Evolutionary conservation across 2,113 vertebrate species (phyloP), one percentile per base, ranked within the genome.

Genomic region (Psophia crepitans): DNA sequence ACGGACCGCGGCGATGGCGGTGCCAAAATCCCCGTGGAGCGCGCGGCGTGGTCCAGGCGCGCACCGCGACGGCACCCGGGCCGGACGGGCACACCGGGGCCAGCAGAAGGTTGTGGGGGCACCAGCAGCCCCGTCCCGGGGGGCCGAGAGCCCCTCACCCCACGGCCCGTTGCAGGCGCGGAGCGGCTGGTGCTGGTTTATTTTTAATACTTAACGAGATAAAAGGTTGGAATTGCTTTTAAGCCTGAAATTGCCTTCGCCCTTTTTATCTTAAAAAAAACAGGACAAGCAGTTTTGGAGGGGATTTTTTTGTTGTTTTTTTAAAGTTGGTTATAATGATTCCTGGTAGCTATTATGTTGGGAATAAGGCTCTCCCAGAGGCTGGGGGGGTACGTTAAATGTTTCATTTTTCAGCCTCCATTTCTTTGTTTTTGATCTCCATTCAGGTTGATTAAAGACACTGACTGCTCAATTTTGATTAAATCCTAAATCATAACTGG

Each of bases 401-500:
- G 61, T 37, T 54, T 91, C 81, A 84, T 73, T 66, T 88, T 73
- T 69, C 74, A 15, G 78, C 49, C 89, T 85, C 81, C 8, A 0
- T 73, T 80, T 79, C 93, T 69, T 94, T 83, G 95, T 58, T 84
- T 93, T 96, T 96, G 95, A 95, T 97, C 96, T 96, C 51, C 8
- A 3, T 84, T 91, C 92, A 33, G 79, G 92, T 78, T 95, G 98
- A 98, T 98, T 98, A 97, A 98, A 98, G 97, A 94, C 95, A 71
- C 96, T 81, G 97, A 97, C 86, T 92, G 96, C 97, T 98, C 97
- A 78, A 65, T 97, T 98, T 96, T 96, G 97, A 98, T 98, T 96
- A 98, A 98, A 98, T 90, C 97, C 97, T 97, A 97, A 97, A 98
- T 98, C 97, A 96, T 87, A 95, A 97, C 90, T 80, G 93, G 85